These are phyloP conservation scores for Epirrhoe alternata DNA, from an alignment of 2,888 invertebrate species.

Conservation along the genomic window DNA sequence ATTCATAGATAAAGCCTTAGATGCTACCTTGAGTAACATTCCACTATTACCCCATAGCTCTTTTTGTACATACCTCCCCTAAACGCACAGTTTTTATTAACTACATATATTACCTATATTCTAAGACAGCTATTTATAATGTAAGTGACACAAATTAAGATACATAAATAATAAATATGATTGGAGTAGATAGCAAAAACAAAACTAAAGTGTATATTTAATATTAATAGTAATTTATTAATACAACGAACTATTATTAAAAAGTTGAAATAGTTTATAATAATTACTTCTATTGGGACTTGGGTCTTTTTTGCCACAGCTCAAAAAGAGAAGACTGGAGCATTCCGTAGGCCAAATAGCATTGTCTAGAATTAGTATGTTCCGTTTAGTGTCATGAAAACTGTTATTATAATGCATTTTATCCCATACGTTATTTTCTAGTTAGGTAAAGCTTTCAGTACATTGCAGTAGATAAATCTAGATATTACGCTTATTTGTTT, in stretches of 20 bases:
- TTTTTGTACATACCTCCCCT: slow-evolving; percentile 60
- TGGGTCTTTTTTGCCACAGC: slow-evolving; percentile 32
- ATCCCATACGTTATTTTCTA: neutral
- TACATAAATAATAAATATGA: slow-evolving; percentile 64
- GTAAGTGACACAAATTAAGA: slow-evolving; percentile 46
- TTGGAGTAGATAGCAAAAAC: slow-evolving; percentile 69
- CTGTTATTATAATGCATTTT: neutral
- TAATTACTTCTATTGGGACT: slow-evolving; percentile 32
- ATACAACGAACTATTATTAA: slow-evolving; percentile 77
- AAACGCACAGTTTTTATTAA: slow-evolving; percentile 45
- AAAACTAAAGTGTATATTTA: slow-evolving; percentile 42
- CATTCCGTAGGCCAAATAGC: slow-evolving; percentile 29
- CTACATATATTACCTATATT: slow-evolving; percentile 27
- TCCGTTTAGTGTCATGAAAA: neutral
- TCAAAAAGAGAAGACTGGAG: slow-evolving; percentile 35
- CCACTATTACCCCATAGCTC: slow-evolving; percentile 66
- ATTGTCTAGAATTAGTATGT: slow-evolving; percentile 16
- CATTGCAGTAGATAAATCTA: neutral
- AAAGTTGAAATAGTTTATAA: slow-evolving; percentile 56
- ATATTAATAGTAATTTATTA: slow-evolving; percentile 64
- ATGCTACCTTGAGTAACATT: slow-evolving; percentile 79
- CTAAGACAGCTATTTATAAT: slow-evolving; percentile 29
- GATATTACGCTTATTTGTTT: neutral
- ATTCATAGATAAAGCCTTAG: slow-evolving; percentile 73
- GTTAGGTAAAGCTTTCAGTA: slow-evolving; percentile 4